phyloP scores from a whole-genome alignment of 1,140 invertebrate species.

The Drosophila orena region DNA sequence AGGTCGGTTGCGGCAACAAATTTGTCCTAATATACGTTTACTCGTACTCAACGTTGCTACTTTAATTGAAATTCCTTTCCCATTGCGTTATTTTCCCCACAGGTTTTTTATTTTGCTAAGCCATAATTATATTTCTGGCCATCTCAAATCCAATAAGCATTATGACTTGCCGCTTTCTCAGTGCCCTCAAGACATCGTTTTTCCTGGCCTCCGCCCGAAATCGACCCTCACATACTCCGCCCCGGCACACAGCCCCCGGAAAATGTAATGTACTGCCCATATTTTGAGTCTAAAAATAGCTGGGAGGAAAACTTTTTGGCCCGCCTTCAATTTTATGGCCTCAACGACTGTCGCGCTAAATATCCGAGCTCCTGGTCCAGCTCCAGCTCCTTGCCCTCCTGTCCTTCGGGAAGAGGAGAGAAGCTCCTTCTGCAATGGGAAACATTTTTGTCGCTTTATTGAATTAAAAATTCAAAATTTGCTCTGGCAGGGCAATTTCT shows the following conservation, averaged over 20 bases:
- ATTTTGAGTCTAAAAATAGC: conserved; percentile 59
- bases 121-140: conserved; percentile 72
- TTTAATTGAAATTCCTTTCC: conserved; percentile 77
- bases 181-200: conserved; percentile 34
- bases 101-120: conserved; percentile 40
- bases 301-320: conserved; percentile 35
- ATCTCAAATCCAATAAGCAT: conserved; percentile 78
- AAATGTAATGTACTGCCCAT: conserved; percentile 60
- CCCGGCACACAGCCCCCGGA: neutral
- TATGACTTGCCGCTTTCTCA: conserved; percentile 67
- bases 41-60: conserved; percentile 26
- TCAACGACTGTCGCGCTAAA: conserved; percentile 74
- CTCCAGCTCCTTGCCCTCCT: conserved; percentile 2
- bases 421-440: conserved; percentile 55
- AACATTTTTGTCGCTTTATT: conserved; percentile 76
- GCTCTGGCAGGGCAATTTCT: conserved; percentile 44
- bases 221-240: conserved; percentile 22
- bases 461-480: conserved; percentile 80
- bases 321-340: conserved; percentile 70
- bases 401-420: neutral
- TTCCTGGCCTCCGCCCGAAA: conserved; percentile 37
- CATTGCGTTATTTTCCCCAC: conserved; percentile 14
- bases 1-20: conserved; percentile 15
- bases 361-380: conserved; percentile 38
- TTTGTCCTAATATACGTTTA: neutral